Evolutionary conservation across 2,888 invertebrate genomes (phyloP), one percentile per base, ranked within the genome.

Genomic region (Steinernema scapterisci): DNA sequence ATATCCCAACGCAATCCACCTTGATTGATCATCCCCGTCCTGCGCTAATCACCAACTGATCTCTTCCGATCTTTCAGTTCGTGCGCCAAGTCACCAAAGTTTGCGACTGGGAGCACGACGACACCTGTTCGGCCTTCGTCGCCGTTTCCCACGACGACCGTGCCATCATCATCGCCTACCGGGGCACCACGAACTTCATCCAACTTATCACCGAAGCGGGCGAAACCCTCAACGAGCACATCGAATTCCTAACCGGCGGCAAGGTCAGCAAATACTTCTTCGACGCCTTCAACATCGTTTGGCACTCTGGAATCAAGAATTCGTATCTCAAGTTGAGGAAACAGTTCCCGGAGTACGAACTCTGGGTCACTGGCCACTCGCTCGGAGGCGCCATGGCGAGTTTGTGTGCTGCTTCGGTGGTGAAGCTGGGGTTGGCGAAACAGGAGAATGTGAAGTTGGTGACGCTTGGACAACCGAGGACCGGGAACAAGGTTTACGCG

Each of bases 361-460:
- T 83, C 72, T 81, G 81, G 81, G 81, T 82, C 7, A 76, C 81
- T 16, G 83, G 83, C 11, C 83, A 82, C 72, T 83, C 82, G 19
- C 76, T 83, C 19, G 84, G 84, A 73, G 84, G 82, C 73, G 79
- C 84, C 1, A 73, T 84, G 44, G 84, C 83, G 46, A 80, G 83
- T 11, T 74, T 84, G 9, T 80, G 82, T 23, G 83, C 82, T 43
- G 78, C 79, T 9, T 80, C 81, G 71, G 75, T 84, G 51, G 75
- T 84, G 51, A 74, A 76, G 16, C 75, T 77, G 9, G 76, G 77
- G 21, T 27, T 77, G 31, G 77, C 77, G 43, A 74, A 77, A 27
- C 76, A 79, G 21, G 74, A 74, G 9, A 75, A 77, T 16, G 79
- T 84, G 43, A 80, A 78, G 72, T 75, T 84, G 54, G 73, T 81